phyloP scores from a whole-genome alignment of 2,888 invertebrate genomes.

The Clitarchus hookeri region DNA sequence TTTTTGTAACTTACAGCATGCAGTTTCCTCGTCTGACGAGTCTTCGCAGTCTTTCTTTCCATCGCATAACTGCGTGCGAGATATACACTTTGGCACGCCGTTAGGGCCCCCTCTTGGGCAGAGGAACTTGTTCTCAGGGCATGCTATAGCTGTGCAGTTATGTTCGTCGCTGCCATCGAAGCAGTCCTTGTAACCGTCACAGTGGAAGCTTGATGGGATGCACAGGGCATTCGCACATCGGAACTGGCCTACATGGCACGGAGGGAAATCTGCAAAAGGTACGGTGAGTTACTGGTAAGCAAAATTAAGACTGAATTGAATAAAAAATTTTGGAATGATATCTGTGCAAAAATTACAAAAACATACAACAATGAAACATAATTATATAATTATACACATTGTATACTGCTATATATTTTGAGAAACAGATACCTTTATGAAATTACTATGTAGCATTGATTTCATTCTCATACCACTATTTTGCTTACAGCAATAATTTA shows the following conservation, averaged over 20 bases:
- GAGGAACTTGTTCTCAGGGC: constrained; percentile 88
- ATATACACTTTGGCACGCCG: constrained; percentile 83
- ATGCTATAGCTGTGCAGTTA: constrained; percentile 84
- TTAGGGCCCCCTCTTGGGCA: constrained; percentile 77
- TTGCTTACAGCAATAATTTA: too few species aligned
- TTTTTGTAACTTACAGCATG: constrained; percentile 75
- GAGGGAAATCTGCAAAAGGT: constrained; percentile 75
- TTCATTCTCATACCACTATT: too few species aligned
- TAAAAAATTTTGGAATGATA: not conserved
- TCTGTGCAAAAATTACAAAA: not conserved
- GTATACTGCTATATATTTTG: too few species aligned
- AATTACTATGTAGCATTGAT: too few species aligned
- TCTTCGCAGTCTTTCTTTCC: constrained; percentile 90
- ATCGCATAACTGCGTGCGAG: constrained; percentile 86
- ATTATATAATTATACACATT: too few species aligned
- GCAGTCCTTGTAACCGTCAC: constrained; percentile 89
- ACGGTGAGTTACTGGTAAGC: not conserved
- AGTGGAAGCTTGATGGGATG: constrained; percentile 84
- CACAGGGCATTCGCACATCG: constrained; percentile 91
- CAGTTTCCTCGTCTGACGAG: constrained; percentile 84
- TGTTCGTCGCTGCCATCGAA: constrained; percentile 88
- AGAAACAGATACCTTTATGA: too few species aligned
- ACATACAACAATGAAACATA: too few species aligned
- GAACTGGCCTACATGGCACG: constrained; percentile 89
- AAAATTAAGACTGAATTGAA: not conserved